These are phyloP conservation scores for Campoletis raptor DNA, from an alignment of 2,888 invertebrate species.

Conservation along the genomic window DNA sequence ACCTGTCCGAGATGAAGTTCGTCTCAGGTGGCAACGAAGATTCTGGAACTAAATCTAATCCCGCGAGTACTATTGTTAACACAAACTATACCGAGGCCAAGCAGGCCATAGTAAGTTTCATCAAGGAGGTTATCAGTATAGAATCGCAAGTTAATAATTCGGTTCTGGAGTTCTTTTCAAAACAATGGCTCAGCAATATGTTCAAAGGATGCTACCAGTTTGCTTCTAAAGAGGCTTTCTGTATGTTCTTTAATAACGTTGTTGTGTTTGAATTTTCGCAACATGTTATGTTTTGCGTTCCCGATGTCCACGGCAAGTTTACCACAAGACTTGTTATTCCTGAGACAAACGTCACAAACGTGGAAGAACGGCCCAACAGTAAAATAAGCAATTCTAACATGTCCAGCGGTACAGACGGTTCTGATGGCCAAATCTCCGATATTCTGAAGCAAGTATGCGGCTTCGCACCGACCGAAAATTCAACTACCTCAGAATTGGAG, in stretches of 20 bases:
- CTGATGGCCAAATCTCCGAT: neutral
- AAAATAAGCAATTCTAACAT: neutral
- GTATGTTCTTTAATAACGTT: constrained; percentile 3
- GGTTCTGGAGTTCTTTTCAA: neutral
- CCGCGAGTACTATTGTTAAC: neutral
- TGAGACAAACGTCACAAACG: neutral
- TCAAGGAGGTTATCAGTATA: neutral
- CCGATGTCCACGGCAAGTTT: neutral
- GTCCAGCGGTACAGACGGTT: neutral
- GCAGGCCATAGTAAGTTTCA: neutral
- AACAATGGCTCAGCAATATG: neutral
- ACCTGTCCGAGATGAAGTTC: neutral
- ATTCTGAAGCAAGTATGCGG: neutral
- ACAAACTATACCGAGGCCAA: neutral
- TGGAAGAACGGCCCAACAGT: neutral
- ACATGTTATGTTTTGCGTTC: constrained; percentile 3
- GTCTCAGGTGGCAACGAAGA: neutral
- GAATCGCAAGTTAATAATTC: neutral
- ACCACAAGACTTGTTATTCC: neutral
- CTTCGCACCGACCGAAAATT: neutral
- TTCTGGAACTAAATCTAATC: neutral
- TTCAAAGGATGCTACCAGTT: constrained; percentile 9
- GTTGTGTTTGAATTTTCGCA: neutral
- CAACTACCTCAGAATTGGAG: neutral
- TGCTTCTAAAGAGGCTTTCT: neutral